Conservation (phyloP, 2,113 vertebrate species). For the Anolis carolinensis region DNA sequence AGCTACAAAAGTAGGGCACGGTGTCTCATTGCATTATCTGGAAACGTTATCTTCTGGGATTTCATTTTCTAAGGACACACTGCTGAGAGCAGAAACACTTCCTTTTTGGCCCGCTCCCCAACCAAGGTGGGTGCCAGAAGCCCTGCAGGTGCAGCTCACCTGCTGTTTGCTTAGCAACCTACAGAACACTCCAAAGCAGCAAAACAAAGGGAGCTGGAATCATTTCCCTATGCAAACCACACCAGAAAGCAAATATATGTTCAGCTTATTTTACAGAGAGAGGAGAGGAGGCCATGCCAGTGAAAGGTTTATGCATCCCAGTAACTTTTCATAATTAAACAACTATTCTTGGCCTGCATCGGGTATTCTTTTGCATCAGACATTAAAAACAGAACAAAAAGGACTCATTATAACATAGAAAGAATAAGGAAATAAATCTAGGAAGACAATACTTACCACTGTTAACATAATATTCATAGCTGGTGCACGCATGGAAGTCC, state of each 20-base stretch:
- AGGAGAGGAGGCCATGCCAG: background rate
- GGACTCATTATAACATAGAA: background rate
- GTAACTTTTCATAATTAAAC: background rate
- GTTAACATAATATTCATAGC: background rate
- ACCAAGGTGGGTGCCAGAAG: constrained; percentile 12
- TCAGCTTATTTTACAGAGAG: constrained; percentile 9
- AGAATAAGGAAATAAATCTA: background rate
- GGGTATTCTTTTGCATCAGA: background rate
- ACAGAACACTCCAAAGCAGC: constrained; percentile 33
- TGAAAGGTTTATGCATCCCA: background rate
- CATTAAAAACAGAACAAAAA: too few species aligned
- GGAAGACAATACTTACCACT: background rate
- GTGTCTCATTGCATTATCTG: background rate
- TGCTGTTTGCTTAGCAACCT: constrained; percentile 48
- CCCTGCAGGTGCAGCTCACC: constrained; percentile 52
- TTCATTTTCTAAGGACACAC: constrained; percentile 36
- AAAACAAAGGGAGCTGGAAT: background rate
- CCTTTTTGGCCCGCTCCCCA: constrained; percentile 48
- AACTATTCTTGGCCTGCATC: background rate
- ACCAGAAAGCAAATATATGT: constrained; percentile 21
- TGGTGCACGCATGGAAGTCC: background rate
- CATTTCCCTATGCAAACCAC: background rate
- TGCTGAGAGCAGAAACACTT: constrained; percentile 44
- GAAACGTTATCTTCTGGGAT: constrained; percentile 38
- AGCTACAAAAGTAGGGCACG: background rate